phyloP scores from a whole-genome alignment of 2,888 invertebrate genomes.

The Eupithecia pulchellata region DNA sequence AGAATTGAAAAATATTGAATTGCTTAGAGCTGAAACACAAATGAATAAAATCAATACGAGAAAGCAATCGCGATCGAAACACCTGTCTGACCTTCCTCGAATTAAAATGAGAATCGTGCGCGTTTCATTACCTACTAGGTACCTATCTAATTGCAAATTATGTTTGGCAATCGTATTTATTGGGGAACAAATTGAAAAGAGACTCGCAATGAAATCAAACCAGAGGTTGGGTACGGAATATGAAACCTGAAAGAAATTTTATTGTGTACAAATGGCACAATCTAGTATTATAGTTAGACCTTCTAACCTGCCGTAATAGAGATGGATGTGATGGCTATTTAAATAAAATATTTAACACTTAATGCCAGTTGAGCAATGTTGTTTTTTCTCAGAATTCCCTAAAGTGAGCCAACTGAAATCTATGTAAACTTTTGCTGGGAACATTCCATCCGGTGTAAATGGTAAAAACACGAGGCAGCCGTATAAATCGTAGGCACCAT shows the following conservation, averaged over 20 bases:
- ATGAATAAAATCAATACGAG: slow-evolving; percentile 12
- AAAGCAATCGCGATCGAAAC: slow-evolving; percentile 41
- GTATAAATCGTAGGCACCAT: slow-evolving; percentile 12
- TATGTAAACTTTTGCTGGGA: slow-evolving; percentile 7
- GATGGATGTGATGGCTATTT: neutral
- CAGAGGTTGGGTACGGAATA: neutral
- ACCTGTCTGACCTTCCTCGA: slow-evolving; percentile 44
- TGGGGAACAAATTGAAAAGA: slow-evolving; percentile 7
- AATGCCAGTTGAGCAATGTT: too few species aligned
- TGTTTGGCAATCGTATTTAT: slow-evolving; percentile 41
- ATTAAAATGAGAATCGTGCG: slow-evolving; percentile 36
- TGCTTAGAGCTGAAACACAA: neutral
- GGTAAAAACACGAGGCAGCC: slow-evolving; percentile 3
- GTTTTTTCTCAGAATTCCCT: slow-evolving; percentile 5
- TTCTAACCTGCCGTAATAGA: too few species aligned
- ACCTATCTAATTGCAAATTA: slow-evolving; percentile 48
- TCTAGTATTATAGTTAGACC: neutral
- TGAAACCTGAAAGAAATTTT: neutral
- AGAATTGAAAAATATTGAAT: slow-evolving; percentile 2
- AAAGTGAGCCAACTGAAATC: neutral
- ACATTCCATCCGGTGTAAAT: slow-evolving; percentile 9
- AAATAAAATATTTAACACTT: neutral
- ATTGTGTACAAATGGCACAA: neutral
- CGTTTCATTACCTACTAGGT: slow-evolving; percentile 43
- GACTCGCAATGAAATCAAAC: slow-evolving; percentile 5